These are phyloP conservation scores for Saturnia pavonia DNA, from an alignment of 2,888 invertebrate genomes.

Conservation along the genomic window DNA sequence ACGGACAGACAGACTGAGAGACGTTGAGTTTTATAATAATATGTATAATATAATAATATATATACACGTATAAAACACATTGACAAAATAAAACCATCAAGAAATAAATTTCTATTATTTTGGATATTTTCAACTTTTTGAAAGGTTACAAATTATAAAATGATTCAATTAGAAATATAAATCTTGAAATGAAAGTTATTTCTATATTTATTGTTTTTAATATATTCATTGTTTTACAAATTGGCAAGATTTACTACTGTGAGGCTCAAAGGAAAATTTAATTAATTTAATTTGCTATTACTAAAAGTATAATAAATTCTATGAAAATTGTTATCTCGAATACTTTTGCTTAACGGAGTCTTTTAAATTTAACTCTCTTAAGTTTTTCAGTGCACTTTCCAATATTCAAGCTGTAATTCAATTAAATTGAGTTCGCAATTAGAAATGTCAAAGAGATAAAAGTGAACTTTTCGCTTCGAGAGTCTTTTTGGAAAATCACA, in stretches of 20 bases:
- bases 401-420: conserved; percentile 63
- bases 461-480: conserved; percentile 43
- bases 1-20: too few relatives aligned
- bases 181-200: background rate
- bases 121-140: background rate
- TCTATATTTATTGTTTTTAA: background rate
- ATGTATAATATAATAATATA: too few relatives aligned
- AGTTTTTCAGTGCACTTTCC: conserved; percentile 46
- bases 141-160: too few relatives aligned
- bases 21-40: too few relatives aligned
- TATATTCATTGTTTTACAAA: background rate
- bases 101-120: background rate
- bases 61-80: background rate
- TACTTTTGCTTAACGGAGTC: conserved; percentile 13
- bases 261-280: background rate
- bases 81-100: background rate
- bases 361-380: conserved; percentile 42
- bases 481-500: conserved; percentile 38
- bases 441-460: conserved; percentile 56
- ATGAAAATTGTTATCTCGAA: background rate
- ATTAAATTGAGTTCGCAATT: conserved; percentile 66
- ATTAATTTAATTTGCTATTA: background rate
- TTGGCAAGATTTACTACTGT: background rate
- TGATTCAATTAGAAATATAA: too few relatives aligned
- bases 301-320: background rate